These are phyloP conservation scores for Mesopsocus fuscifrons DNA, from an alignment of 2,888 invertebrate genomes.

Conservation along the genomic window DNA sequence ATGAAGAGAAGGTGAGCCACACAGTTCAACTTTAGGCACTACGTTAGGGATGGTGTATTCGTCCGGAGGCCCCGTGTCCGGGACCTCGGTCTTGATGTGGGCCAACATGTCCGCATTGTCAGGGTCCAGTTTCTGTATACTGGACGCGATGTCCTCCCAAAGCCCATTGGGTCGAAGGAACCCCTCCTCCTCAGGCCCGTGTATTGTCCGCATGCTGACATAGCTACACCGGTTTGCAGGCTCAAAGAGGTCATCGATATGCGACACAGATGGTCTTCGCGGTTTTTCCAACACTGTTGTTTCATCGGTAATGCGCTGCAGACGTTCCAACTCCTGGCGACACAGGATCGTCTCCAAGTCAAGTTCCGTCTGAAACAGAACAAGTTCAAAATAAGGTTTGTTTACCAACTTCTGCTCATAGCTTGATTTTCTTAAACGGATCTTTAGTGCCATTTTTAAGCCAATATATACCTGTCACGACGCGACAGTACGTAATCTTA, in stretches of 20 bases:
- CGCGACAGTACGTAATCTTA: too few relatives aligned
- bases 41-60: constrained; percentile 5
- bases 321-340: constrained; percentile 50
- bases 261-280: constrained; percentile 37
- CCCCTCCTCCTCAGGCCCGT: constrained; percentile 55
- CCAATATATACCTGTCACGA: too few relatives aligned
- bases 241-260: constrained; percentile 48
- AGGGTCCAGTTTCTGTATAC: constrained; percentile 76
- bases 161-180: constrained; percentile 66
- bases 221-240: constrained; percentile 35
- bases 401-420: too few relatives aligned
- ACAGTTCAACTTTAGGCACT: constrained; percentile 9
- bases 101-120: constrained; percentile 73
- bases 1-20: constrained; percentile 25
- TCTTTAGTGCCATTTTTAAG: too few relatives aligned
- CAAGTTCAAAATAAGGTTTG: too few relatives aligned
- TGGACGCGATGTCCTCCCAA: constrained; percentile 84
- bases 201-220: constrained; percentile 31
- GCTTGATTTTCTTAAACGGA: too few relatives aligned
- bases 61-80: constrained; percentile 23
- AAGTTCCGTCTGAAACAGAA: constrained; percentile 2
- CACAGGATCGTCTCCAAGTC: constrained; percentile 63
- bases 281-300: constrained; percentile 25
- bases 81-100: constrained; percentile 63
- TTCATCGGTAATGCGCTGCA: constrained; percentile 37